Percentiles rank a stretch among this genome's conserved stretches.
phyloP scores from a whole-genome alignment of 2,888 invertebrate genomes.

The Byasa hedistus region DNA sequence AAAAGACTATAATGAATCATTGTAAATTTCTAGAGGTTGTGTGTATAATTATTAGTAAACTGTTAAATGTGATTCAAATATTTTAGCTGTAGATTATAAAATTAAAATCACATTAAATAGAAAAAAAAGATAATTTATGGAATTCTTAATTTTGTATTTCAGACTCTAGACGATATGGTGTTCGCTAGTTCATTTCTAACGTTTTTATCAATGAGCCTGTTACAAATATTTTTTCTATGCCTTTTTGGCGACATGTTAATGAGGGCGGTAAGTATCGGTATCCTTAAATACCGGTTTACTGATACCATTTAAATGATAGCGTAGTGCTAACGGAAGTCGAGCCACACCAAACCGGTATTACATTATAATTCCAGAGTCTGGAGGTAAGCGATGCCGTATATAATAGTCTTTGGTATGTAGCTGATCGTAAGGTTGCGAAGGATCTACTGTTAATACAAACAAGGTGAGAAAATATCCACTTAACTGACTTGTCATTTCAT shows the following conservation, averaged over 20 bases:
- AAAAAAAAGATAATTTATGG: too few species aligned
- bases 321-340: conserved; percentile 14
- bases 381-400: conserved; percentile 47
- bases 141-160: conserved; percentile 36
- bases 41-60: too few species aligned
- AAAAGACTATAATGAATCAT: too few species aligned
- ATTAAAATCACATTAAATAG: too few species aligned
- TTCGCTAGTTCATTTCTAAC: conserved; percentile 44
- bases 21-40: too few species aligned
- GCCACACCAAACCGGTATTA: not conserved
- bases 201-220: conserved; percentile 49
- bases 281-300: conserved; percentile 20
- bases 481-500: too few species aligned
- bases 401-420: conserved; percentile 47
- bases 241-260: conserved; percentile 53
- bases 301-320: conserved; percentile 15
- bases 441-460: conserved; percentile 44
- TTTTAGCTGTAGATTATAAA: not conserved
- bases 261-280: conserved; percentile 44
- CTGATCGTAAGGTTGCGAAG: conserved; percentile 34
- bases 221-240: conserved; percentile 55
- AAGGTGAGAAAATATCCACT: conserved; percentile 40
- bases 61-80: too few species aligned
- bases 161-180: conserved; percentile 47
- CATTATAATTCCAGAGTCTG: conserved; percentile 40